Conservation (phyloP, 2,113 vertebrate genomes). For the Crotalus tigris region DNA sequence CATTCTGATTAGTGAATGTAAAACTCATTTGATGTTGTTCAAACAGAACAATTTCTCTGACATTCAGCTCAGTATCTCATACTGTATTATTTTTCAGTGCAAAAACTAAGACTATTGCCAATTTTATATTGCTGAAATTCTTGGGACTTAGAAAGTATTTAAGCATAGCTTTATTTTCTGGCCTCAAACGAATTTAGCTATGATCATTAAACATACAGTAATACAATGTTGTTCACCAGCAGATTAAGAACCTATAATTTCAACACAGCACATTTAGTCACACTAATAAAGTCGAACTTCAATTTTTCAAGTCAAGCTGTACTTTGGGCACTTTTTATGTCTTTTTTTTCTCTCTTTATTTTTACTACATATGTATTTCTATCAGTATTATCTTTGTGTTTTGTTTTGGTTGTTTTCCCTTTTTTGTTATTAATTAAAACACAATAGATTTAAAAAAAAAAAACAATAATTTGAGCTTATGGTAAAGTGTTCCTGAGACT, state of each 20-base stretch:
- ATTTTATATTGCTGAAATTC: slow-evolving; percentile 55
- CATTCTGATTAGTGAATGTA: slow-evolving; percentile 58
- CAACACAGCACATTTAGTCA: not conserved
- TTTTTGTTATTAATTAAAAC: not conserved
- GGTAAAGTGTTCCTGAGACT: not conserved
- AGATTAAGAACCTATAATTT: not conserved
- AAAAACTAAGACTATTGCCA: slow-evolving; percentile 55
- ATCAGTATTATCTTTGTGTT: not conserved
- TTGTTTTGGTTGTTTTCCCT: not conserved
- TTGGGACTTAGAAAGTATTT: slow-evolving; percentile 41
- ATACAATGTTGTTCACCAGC: not conserved
- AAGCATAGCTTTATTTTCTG: slow-evolving; percentile 33
- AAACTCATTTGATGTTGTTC: slow-evolving; percentile 62
- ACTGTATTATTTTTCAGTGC: slow-evolving; percentile 63
- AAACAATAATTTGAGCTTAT: not conserved
- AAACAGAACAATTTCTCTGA: slow-evolving; percentile 58
- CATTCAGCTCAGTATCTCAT: slow-evolving; percentile 52
- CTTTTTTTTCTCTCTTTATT: not conserved
- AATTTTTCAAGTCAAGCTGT: not conserved
- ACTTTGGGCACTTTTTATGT: not conserved
- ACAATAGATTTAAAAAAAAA: too few species aligned
- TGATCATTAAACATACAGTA: not conserved
- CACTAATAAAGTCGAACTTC: not conserved
- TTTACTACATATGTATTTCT: not conserved
- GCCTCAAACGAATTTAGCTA: slow-evolving; percentile 20